phyloP scores from a whole-genome alignment of 1,140 invertebrate genomes.

The Dinothrombium tinctorium region DNA sequence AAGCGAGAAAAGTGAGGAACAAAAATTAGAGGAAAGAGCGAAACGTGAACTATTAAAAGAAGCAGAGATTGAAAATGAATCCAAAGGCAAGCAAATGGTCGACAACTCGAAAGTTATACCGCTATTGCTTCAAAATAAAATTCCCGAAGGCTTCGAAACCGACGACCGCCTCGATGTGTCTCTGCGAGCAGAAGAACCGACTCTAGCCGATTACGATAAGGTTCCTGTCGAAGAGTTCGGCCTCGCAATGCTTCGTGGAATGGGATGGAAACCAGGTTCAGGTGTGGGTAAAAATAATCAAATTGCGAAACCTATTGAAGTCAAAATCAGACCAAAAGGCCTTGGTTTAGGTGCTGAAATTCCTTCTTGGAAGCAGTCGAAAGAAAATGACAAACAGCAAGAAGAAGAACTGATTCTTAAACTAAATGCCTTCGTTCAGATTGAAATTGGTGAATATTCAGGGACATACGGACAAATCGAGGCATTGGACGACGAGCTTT shows the following conservation, averaged over 20 bases:
- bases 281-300: constrained; percentile 11
- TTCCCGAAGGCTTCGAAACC: constrained; percentile 26
- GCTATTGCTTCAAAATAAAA: constrained; percentile 24
- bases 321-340: constrained; percentile 53
- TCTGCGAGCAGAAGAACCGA: constrained; percentile 21
- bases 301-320: constrained; percentile 26
- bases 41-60: constrained; percentile 22
- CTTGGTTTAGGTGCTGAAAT: constrained; percentile 79
- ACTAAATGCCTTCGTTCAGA: too few species aligned
- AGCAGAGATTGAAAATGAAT: constrained; percentile 17
- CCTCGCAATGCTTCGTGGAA: constrained; percentile 68
- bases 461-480: too few species aligned
- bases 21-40: constrained; percentile 20
- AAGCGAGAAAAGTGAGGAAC: too few species aligned
- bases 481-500: too few species aligned
- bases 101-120: constrained; percentile 20
- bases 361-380: too few species aligned
- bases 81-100: constrained; percentile 18
- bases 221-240: constrained; percentile 71
- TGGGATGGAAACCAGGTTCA: too few species aligned
- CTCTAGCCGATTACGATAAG: constrained; percentile 64
- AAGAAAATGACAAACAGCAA: too few species aligned
- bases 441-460: too few species aligned
- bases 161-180: constrained; percentile 26
- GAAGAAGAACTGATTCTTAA: too few species aligned